Evolutionary conservation across 2,888 invertebrate species (phyloP).

Genomic region (Ochropacha duplaris): DNA sequence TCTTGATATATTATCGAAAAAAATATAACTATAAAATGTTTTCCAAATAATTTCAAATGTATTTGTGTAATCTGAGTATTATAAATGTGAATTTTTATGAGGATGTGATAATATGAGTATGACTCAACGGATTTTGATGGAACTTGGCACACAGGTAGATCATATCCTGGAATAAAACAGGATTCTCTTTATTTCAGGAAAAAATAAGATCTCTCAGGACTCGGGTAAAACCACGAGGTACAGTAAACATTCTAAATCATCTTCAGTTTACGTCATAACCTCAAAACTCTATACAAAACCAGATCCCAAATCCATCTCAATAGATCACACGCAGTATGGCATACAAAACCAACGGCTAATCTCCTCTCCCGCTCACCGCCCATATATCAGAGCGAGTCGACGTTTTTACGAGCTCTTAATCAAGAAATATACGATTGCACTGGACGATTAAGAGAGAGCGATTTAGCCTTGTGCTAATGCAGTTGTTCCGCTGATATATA

Average conservation of each 20-base stretch:
- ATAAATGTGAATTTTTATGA: too few species aligned
- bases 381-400: slow-evolving; percentile 70
- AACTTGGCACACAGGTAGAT: too few species aligned
- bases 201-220: too few species aligned
- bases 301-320: slow-evolving; percentile 28
- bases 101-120: too few species aligned
- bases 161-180: too few species aligned
- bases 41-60: too few species aligned
- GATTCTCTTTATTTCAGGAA: too few species aligned
- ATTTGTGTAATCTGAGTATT: too few species aligned
- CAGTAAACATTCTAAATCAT: slow-evolving; percentile 5
- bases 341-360: slow-evolving; percentile 48
- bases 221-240: too few species aligned
- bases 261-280: neutral
- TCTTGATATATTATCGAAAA: too few species aligned
- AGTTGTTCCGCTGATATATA: slow-evolving; percentile 63
- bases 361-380: slow-evolving; percentile 48
- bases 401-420: slow-evolving; percentile 77
- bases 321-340: slow-evolving; percentile 24
- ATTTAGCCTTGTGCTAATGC: slow-evolving; percentile 72
- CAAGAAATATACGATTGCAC: slow-evolving; percentile 78
- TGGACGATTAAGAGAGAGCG: slow-evolving; percentile 67
- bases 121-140: too few species aligned
- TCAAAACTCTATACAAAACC: slow-evolving; percentile 9
- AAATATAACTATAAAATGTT: too few species aligned